phyloP scores from a whole-genome alignment of 2,888 invertebrate genomes.

The Mystacides longicornis region DNA sequence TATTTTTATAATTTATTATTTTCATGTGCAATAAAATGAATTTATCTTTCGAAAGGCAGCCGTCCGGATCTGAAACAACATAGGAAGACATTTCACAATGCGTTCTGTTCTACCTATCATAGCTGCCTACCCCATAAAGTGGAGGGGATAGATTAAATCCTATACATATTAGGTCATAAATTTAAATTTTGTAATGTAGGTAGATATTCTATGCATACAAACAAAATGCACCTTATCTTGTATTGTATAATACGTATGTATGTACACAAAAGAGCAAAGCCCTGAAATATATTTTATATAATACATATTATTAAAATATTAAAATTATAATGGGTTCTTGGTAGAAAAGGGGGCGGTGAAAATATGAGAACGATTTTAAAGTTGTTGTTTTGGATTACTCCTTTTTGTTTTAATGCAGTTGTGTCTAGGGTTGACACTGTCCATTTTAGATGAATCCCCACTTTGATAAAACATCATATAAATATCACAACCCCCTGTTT shows the following conservation, averaged over 20 bases:
- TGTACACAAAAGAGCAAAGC: not conserved
- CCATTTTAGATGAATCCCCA: slow-evolving; percentile 39
- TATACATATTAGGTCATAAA: slow-evolving; percentile 13
- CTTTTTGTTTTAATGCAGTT: not conserved
- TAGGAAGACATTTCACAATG: not conserved
- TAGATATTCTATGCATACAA: slow-evolving; percentile 13
- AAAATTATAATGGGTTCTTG: not conserved
- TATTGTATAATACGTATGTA: no score
- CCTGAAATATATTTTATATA: not conserved
- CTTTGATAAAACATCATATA: slow-evolving; percentile 26
- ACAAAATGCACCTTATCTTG: slow-evolving; percentile 12
- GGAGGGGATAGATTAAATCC: slow-evolving; percentile 11
- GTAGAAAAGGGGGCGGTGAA: no score
- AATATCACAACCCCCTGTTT: slow-evolving; percentile 19
- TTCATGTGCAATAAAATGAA: not conserved
- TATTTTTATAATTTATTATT: not conserved
- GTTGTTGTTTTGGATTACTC: not conserved
- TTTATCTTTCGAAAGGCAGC: not conserved
- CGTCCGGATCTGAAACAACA: not conserved
- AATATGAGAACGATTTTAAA: not conserved
- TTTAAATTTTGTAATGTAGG: slow-evolving; percentile 12
- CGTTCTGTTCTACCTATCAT: no score
- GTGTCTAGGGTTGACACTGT: slow-evolving; percentile 15
- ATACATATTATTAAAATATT: not conserved
- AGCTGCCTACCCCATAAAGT: no score